Conservation (phyloP, 2,888 invertebrate genomes). For the Mesorhabditis spiculigera region DNA sequence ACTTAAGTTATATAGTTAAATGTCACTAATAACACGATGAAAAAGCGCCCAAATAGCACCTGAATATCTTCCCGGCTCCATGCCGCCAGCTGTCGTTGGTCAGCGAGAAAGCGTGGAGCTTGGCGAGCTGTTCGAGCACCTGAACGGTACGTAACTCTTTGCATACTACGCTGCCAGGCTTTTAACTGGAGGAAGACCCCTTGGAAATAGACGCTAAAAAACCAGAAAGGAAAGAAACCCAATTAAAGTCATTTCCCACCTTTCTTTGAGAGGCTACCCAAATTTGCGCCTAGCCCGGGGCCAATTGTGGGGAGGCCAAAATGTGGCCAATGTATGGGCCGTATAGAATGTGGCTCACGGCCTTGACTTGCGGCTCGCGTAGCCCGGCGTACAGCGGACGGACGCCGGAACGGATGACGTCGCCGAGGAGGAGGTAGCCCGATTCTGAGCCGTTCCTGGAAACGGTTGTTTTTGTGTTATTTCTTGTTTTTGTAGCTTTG, state of each 20-base stretch:
- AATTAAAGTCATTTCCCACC: no score
- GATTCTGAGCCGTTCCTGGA: background rate
- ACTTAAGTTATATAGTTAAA: no score
- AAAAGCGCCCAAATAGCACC: background rate
- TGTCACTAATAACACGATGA: no score
- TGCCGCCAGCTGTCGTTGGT: background rate
- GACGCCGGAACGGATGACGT: background rate
- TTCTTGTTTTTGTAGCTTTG: no score
- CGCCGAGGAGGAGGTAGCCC: slow-evolving; percentile 5
- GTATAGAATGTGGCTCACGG: background rate
- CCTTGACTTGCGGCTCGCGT: slow-evolving; percentile 2
- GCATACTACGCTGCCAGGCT: no score
- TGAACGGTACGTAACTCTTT: background rate
- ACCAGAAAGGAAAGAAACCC: no score
- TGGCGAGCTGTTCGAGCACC: background rate
- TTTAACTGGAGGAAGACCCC: no score
- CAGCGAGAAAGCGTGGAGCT: slow-evolving; percentile 4
- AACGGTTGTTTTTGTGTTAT: background rate
- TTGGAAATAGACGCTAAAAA: no score
- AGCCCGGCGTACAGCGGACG: background rate
- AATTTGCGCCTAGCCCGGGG: no score
- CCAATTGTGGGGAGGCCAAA: no score
- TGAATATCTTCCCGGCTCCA: background rate
- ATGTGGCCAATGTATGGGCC: no score
- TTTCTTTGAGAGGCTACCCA: no score